Evolutionary conservation across 2,113 vertebrate genomes (phyloP).

Genomic region (Gorsachius goisagi): DNA sequence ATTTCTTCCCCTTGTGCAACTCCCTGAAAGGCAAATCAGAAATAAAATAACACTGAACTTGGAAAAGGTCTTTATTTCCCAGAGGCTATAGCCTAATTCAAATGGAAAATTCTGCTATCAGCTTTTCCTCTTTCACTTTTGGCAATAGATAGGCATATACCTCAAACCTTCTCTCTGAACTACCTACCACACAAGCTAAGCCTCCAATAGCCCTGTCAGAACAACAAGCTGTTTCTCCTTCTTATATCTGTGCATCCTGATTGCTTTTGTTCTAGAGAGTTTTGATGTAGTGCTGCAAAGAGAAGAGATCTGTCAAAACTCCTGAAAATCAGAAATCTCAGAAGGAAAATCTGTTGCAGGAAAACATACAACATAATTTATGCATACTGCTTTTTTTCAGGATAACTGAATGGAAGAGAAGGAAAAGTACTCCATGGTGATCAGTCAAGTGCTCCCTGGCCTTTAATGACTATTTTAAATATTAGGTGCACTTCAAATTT

Average conservation of each 20-base stretch:
- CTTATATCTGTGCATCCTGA: background rate
- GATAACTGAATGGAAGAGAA: background rate
- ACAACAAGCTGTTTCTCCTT: background rate
- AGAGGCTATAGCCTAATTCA: conserved; percentile 54
- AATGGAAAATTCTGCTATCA: background rate
- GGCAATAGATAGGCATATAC: background rate
- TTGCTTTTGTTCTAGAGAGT: background rate
- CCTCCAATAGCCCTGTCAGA: background rate
- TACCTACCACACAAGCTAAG: background rate
- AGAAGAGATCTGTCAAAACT: background rate
- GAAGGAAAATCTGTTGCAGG: background rate
- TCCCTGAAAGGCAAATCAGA: conserved; percentile 12
- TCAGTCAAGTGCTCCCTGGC: background rate
- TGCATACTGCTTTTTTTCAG: background rate
- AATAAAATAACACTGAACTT: conserved; percentile 51
- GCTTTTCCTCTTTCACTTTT: background rate
- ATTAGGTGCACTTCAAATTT: background rate
- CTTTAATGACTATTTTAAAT: background rate
- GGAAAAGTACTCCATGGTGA: background rate
- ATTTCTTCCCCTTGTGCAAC: background rate
- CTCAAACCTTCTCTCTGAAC: background rate
- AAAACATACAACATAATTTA: background rate
- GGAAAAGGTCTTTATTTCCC: conserved; percentile 52
- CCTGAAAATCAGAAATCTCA: background rate
- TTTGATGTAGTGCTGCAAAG: background rate